Percentiles rank a stretch among this genome's conserved stretches.
phyloP scores from a whole-genome alignment of 2,113 vertebrate genomes.

The Cochlearius cochlearius region DNA sequence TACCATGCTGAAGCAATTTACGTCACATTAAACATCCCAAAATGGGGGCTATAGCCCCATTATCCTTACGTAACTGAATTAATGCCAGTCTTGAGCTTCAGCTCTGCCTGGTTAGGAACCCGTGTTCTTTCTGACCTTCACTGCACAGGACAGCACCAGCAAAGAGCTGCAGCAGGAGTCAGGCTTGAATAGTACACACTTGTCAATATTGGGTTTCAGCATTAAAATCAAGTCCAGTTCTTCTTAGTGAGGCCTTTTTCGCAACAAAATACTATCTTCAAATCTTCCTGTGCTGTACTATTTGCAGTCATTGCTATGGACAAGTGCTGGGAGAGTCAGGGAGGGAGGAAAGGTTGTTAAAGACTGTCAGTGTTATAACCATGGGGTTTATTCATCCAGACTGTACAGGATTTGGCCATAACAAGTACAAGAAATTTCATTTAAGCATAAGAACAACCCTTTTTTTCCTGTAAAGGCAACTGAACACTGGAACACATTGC shows the following conservation, averaged over 20 bases:
- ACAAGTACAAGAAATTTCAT: neutral
- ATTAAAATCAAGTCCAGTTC: neutral
- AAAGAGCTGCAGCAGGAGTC: neutral
- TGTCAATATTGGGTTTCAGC: neutral
- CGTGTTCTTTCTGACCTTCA: neutral
- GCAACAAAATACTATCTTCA: neutral
- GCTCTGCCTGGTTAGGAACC: neutral
- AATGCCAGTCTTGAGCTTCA: neutral
- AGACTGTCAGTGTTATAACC: neutral
- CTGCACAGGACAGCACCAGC: neutral
- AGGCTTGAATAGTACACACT: neutral
- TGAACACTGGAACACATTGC: neutral
- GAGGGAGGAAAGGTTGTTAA: neutral
- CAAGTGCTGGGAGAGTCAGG: accelerated
- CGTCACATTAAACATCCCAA: neutral
- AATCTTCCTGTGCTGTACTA: neutral
- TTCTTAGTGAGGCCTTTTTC: neutral
- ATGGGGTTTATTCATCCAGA: neutral
- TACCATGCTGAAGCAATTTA: neutral
- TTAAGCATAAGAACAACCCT: neutral
- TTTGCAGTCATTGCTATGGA: neutral
- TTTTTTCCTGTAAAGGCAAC: neutral
- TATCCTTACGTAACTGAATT: neutral
- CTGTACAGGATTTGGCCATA: neutral
- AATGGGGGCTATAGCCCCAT: neutral